These are phyloP conservation scores for Seira ritae DNA, from an alignment of 2,888 invertebrate species.

Conservation along the genomic window DNA sequence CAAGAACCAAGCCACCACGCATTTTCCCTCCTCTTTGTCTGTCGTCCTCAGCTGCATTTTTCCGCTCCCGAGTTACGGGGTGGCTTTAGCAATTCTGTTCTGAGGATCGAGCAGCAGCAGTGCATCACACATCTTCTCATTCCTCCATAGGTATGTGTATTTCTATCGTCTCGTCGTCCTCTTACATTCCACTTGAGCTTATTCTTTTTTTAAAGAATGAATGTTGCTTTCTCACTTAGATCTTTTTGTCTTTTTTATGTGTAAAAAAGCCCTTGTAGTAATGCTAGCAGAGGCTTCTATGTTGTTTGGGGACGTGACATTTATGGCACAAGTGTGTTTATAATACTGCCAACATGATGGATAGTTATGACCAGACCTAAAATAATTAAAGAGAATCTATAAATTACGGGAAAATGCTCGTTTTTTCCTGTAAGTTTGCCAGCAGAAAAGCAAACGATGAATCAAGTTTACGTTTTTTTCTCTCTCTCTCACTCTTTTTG, in stretches of 20 bases:
- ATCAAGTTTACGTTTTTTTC: too few relatives aligned
- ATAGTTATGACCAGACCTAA: conserved; percentile 61
- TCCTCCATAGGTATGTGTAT: too few relatives aligned
- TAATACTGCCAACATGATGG: conserved; percentile 63
- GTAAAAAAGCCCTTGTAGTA: conserved; percentile 42
- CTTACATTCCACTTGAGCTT: too few relatives aligned
- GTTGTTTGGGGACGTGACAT: conserved; percentile 60
- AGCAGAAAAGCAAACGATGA: background rate
- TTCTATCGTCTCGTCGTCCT: too few relatives aligned
- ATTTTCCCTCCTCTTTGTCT: conserved; percentile 24
- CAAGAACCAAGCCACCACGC: too few relatives aligned
- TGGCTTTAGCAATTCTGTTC: too few relatives aligned
- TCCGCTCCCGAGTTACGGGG: background rate
- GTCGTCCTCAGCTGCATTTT: conserved; percentile 32
- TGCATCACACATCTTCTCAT: too few relatives aligned
- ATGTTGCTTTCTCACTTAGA: too few relatives aligned
- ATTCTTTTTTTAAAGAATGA: too few relatives aligned
- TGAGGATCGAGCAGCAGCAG: too few relatives aligned
- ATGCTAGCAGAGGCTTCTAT: conserved; percentile 57
- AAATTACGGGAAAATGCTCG: conserved; percentile 45
- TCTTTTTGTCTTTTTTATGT: conserved; percentile 40
- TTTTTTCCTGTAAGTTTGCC: conserved; percentile 23
- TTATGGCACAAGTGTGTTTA: conserved; percentile 65
- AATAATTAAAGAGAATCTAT: conserved; percentile 65
- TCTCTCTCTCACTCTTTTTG: too few relatives aligned